These are phyloP conservation scores for Drosophila pseudotakahashii DNA, from an alignment of 2,888 invertebrate species.

Conservation along the genomic window DNA sequence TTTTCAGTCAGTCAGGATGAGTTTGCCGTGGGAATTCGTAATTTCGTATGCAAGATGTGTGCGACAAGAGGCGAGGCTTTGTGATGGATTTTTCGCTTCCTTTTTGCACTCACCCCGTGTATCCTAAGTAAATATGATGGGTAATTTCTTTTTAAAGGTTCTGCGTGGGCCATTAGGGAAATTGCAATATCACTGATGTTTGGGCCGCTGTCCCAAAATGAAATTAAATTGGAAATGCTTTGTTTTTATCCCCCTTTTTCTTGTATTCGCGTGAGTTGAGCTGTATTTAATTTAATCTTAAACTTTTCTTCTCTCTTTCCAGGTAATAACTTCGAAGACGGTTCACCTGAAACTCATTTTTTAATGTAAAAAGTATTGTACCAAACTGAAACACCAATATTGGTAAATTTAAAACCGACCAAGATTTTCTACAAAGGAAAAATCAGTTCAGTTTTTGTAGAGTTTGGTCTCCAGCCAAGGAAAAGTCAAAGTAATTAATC, in stretches of 20 bases:
- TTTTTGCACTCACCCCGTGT: constrained; percentile 33
- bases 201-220: constrained; percentile 44
- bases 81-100: constrained; percentile 29
- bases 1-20: constrained; percentile 51
- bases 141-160: constrained; percentile 76
- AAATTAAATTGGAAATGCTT: constrained; percentile 66
- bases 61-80: constrained; percentile 35
- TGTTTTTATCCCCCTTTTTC: constrained; percentile 5
- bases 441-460: too few species aligned
- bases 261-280: constrained; percentile 5
- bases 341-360: background rate
- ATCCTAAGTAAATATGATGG: constrained; percentile 75
- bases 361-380: background rate
- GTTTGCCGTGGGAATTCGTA: constrained; percentile 76
- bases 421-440: too few species aligned
- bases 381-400: background rate
- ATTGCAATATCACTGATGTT: constrained; percentile 62
- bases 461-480: too few species aligned
- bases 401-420: background rate
- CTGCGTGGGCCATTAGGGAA: constrained; percentile 73
- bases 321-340: constrained; percentile 28
- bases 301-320: constrained; percentile 30
- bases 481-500: too few species aligned
- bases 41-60: constrained; percentile 76
- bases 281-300: constrained; percentile 22